Evolutionary conservation across 1,140 invertebrate genomes (phyloP).

Genomic region (Notospermus geniculatus): DNA sequence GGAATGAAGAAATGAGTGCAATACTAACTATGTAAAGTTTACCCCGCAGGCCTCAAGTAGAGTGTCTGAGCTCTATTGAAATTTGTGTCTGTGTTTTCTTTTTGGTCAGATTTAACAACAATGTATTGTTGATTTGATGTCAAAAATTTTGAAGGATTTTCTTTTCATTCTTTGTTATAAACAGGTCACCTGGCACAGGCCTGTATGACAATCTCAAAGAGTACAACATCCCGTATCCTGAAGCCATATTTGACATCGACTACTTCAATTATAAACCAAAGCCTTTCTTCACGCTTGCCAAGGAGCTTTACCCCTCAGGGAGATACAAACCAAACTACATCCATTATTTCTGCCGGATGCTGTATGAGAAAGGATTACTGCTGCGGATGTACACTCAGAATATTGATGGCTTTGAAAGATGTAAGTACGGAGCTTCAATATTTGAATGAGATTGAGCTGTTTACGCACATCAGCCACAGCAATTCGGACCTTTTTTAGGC

Average conservation of each 20-base stretch:
- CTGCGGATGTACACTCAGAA: conserved; percentile 58
- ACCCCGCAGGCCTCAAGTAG: too few relatives aligned
- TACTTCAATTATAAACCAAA: conserved; percentile 56
- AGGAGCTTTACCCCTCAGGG: conserved; percentile 55
- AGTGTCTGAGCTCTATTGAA: too few relatives aligned
- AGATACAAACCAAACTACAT: conserved; percentile 55
- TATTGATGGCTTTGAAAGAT: conserved; percentile 58
- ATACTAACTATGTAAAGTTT: too few relatives aligned
- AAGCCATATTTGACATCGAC: conserved; percentile 88
- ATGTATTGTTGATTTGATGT: too few relatives aligned
- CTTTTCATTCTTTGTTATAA: conserved; percentile 62
- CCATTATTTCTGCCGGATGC: conserved; percentile 53
- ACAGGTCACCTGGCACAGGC: conserved; percentile 85
- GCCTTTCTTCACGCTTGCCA: conserved; percentile 56
- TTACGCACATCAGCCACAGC: too few relatives aligned
- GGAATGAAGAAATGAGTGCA: too few relatives aligned
- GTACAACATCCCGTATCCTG: conserved; percentile 88
- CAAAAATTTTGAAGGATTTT: too few relatives aligned
- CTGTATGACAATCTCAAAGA: conserved; percentile 90
- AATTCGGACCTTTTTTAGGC: too few relatives aligned
- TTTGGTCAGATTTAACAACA: too few relatives aligned
- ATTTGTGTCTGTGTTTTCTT: too few relatives aligned
- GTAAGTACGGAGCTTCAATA: too few relatives aligned
- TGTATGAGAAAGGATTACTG: conserved; percentile 52
- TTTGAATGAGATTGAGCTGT: too few relatives aligned